Conservation (phyloP, 2,113 vertebrate species). For the Sphyrna mokarran region DNA sequence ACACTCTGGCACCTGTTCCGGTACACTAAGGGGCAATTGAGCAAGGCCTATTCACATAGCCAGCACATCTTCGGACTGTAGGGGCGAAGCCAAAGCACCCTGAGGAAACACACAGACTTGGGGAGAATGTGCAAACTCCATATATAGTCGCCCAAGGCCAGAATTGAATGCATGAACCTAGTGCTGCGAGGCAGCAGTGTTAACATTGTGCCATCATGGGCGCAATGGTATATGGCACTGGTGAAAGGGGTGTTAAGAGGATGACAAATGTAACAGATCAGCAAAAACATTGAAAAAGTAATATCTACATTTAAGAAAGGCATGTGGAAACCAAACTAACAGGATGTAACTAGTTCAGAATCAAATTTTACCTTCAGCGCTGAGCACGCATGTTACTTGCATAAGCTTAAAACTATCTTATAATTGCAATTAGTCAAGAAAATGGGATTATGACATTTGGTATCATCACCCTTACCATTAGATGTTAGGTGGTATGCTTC, state of each 20-base stretch:
- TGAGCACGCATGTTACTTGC: neutral
- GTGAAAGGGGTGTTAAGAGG: neutral
- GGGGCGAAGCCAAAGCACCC: no score
- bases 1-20: no score
- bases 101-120: no score
- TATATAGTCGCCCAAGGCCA: no score
- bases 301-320: neutral
- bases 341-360: neutral
- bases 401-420: neutral
- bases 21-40: no score
- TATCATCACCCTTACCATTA: neutral
- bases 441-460: neutral
- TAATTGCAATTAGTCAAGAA: neutral
- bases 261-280: neutral
- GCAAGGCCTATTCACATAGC: no score
- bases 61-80: no score
- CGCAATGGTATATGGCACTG: neutral
- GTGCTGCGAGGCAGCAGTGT: no score
- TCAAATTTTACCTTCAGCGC: neutral
- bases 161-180: no score
- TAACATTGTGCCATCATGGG: no score
- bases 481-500: neutral
- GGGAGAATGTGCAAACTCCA: no score
- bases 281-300: neutral
- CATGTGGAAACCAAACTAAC: neutral